Evolutionary conservation across 2,888 invertebrate genomes (phyloP), one percentile per base, ranked within the genome.

Genomic region (Exocentrus adspersus): DNA sequence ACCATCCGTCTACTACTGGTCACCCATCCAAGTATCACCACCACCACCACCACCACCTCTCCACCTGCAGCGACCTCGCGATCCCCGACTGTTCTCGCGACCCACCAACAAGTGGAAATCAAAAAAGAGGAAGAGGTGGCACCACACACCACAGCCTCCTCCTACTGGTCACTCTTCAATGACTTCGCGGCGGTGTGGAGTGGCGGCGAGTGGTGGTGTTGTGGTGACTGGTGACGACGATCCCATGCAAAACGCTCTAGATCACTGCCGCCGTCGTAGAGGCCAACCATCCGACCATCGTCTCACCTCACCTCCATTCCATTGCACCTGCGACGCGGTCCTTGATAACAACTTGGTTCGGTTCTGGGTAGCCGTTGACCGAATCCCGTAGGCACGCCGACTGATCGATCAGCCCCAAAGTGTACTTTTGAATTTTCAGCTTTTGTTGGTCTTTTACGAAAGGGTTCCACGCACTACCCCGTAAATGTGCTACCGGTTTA

Each of bases 241-340:
- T 57, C 46, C 57, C 57, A 69, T 69, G 64, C 70, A 68, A 72
- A 73, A 70, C 74, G 69, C 72, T 60, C 69, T 65, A 70, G 64
- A 67, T 67, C 64, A 62, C 62, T 58, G 64, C 62, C 72, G 70
- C 74, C 73, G 65, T 72, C 71, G 63, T 65, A 68, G 37, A 9
- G n/a, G 65, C 68, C 70, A 65, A 70, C 69, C 69, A 69, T 68
- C 72, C n/a, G n/a, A n/a, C n/a, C 61, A 64, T 64, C 62, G 59
- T 67, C 60, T 66, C 64, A 62, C 67, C 64, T 62, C 62, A 60
- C 64, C 60, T 66, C 64, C 60, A 65, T 62, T 62, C 53, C 43
- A 45, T 42, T 67, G 67, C 69, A 67, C 67, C 69, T 69, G 69
- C 69, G 62, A 52, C 57, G 48, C 43, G 57, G 63, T 54, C 59